Evolutionary conservation across 1,140 invertebrate genomes (phyloP), one percentile per base, ranked within the genome.

Genomic region (Leptonema lineaticorne): DNA sequence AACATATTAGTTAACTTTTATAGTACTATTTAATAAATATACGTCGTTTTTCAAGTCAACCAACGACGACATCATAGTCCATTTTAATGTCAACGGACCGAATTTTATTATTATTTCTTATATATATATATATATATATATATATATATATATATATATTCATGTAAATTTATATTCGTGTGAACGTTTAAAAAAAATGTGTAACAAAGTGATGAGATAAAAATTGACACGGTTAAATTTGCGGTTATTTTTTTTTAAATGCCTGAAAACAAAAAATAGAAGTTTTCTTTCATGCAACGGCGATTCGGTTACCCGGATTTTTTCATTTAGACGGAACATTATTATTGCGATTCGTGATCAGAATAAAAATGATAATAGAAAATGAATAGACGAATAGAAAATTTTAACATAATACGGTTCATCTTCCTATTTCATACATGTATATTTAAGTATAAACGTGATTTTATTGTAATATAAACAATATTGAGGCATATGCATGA

Each of bases 241-340:
- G 37, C 37, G 37, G 37, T 41, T 41, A 14, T 2, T 3, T 41
- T 41, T 16, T n/a, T n/a, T n/a, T n/a, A n/a, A n/a, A n/a, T n/a
- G n/a, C n/a, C n/a, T n/a, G n/a, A n/a, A n/a, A n/a, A n/a, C n/a
- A n/a, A n/a, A n/a, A n/a, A n/a, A n/a, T n/a, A n/a, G n/a, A n/a
- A n/a, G n/a, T n/a, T n/a, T n/a, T n/a, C 16, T 41, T 20, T 53
- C 50, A 53, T 24, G 50, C 20, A 26, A 18, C 22, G 50, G 18
- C 20, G 50, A 53, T 24, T 53, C 50, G 50, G 50, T 53, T 53
- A 53, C 50, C 50, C 50, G 50, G 50, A 53, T 53, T 53, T 53
- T n/a, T n/a, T n/a, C n/a, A n/a, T n/a, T 53, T 53, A 53, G 50
- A 24, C 24, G 27, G 27, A 53, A n/a, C n/a, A n/a, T n/a, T n/a